A percentile compares a stretch with the other conserved stretches of the same genome.
phyloP scores from a whole-genome alignment of 2,113 vertebrate species.

The Mellivora capensis region DNA sequence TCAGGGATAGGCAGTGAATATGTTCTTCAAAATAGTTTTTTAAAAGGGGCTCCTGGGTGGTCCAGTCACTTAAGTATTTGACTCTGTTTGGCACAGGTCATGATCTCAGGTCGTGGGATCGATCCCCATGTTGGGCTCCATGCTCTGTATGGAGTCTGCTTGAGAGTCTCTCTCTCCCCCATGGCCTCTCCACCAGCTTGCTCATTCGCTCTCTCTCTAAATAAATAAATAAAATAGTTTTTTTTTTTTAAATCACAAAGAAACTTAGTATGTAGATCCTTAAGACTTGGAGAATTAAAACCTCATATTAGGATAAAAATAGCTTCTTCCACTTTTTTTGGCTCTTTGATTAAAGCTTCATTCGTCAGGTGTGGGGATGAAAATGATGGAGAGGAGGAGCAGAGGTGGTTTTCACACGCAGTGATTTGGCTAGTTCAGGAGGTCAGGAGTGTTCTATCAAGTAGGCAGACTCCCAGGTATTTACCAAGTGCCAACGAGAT shows the following conservation, averaged over 20 bases:
- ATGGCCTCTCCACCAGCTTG: background rate
- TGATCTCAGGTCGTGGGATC: background rate
- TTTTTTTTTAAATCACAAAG: background rate
- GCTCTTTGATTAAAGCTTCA: background rate
- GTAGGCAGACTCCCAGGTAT: background rate
- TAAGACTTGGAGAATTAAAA: background rate
- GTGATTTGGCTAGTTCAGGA: background rate
- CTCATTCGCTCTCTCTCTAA: background rate
- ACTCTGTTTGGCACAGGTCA: background rate
- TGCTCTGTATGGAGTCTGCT: background rate
- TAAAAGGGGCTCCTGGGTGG: background rate
- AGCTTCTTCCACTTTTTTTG: background rate
- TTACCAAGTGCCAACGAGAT: background rate
- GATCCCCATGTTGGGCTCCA: background rate
- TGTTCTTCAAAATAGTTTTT: background rate
- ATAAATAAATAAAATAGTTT: background rate
- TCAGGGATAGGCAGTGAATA: background rate
- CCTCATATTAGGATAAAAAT: background rate
- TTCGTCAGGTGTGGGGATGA: background rate
- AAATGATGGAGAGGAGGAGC: fast-evolving
- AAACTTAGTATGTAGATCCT: background rate
- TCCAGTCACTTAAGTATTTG: background rate
- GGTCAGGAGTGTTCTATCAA: background rate
- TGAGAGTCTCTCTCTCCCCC: background rate
- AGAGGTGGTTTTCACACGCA: background rate